Evolutionary conservation across 2,797 vertebrate species (phyloP), one percentile per base, ranked within the genome.

Genomic region (Hyperoplus lanceolatus): DNA sequence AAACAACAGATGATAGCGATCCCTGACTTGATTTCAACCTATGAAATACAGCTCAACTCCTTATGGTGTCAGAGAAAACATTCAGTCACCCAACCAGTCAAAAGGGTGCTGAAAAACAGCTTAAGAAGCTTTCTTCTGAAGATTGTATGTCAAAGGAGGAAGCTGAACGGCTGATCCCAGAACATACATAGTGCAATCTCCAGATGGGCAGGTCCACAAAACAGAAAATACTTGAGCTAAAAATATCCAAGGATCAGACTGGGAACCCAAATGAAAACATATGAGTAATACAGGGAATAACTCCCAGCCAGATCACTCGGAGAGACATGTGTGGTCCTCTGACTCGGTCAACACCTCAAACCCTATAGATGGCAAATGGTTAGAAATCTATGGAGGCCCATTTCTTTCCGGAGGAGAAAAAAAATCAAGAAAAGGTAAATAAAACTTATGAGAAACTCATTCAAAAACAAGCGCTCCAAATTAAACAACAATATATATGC

Each of bases 251-350:
- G 71, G 39, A 78, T 73, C 63, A 78, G 57, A 48, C 48, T 6
- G 42, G 67, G 48, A 70, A 63, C 36, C 14, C 16, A 12, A 65
- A 65, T 82, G 45, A 73, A 78, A 85, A 77, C 73, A 79, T 46
- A 16, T 9, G 14, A 21, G 38, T 73, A 71, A 45, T 14, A 63
- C 70, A 48, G 70, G 57, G 65, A 43, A 9, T 46, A 55, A 75
- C 46, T 62, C 59, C 39, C 5, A 39, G 64, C 71, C 41, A 38
- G 41, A 53, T 70, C 12, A 67, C 6, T 5, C 41, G 49, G 58
- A 70, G 48, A 46, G 21, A 48, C 51, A 42, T 72, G 58, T 81
- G 75, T 77, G 73, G 70, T 81, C 80, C 57, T 45, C 11, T 5
- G 36, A 77, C 55, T 55, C 49, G 39, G 56, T 7, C 36, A 46